phyloP scores from a whole-genome alignment of 30 jellyfish, hydroid and myxozoan species.

The Clytia hemisphaerica region DNA sequence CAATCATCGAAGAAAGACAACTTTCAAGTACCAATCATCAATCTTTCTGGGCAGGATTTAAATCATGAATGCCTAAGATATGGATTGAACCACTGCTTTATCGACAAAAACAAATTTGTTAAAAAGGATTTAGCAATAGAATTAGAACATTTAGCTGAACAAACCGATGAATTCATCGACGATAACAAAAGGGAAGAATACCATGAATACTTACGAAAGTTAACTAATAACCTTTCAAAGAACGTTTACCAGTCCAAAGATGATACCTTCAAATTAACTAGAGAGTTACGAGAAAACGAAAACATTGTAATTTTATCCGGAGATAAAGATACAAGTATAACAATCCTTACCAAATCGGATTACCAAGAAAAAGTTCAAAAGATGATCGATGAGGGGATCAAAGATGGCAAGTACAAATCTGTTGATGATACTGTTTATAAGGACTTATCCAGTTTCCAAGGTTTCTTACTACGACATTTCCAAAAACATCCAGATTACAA shows the following conservation, averaged over 20 bases:
- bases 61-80: neutral
- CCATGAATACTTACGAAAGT: constrained; percentile 16
- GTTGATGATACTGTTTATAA: constrained; percentile 1
- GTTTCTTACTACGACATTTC: neutral
- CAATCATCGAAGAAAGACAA: no score
- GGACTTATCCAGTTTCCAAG: constrained; percentile 2
- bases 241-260: constrained; percentile 17
- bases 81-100: constrained; percentile 24
- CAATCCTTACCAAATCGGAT: constrained; percentile 8
- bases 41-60: neutral
- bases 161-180: constrained; percentile 3
- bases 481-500: constrained; percentile 4
- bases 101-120: constrained; percentile 19
- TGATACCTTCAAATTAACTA: neutral
- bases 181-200: neutral
- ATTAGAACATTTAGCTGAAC: constrained; percentile 10
- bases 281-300: no score
- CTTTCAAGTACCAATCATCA: no score
- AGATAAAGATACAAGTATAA: constrained; percentile 18
- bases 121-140: constrained; percentile 25
- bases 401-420: constrained; percentile 7
- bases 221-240: constrained; percentile 13
- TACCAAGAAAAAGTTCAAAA: constrained; percentile 19
- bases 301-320: no score
- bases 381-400: constrained; percentile 25